These are phyloP conservation scores for Lycia hirtaria DNA, from an alignment of 2,888 invertebrate species.

Conservation along the genomic window DNA sequence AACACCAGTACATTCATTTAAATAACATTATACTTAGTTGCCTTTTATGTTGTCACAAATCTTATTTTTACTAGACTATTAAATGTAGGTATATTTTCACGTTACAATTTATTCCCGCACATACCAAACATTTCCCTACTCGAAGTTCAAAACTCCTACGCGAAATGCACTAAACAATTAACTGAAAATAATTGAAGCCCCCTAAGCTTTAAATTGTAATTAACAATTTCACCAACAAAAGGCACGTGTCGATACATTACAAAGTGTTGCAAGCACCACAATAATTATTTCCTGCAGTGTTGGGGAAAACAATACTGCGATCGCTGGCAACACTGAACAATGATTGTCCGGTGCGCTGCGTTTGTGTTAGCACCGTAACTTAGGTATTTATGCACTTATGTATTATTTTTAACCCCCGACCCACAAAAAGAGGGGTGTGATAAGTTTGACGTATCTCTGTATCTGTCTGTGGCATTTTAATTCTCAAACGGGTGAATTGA, in stretches of 20 bases:
- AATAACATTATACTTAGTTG: too few relatives aligned
- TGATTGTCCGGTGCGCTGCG: slow-evolving; percentile 52
- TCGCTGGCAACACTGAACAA: slow-evolving; percentile 69
- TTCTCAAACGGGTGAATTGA: too few relatives aligned
- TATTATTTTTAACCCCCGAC: too few relatives aligned
- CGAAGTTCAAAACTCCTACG: not conserved
- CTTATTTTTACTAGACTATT: too few relatives aligned
- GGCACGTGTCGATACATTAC: slow-evolving; percentile 64
- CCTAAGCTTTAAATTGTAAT: slow-evolving; percentile 26
- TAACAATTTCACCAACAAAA: slow-evolving; percentile 39
- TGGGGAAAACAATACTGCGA: slow-evolving; percentile 61
- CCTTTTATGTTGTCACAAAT: too few relatives aligned
- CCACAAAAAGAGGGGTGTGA: too few relatives aligned
- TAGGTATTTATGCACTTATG: not conserved
- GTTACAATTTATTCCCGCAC: not conserved
- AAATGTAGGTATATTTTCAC: not conserved
- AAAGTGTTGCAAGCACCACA: slow-evolving; percentile 76
- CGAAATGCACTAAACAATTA: slow-evolving; percentile 15
- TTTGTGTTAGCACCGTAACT: slow-evolving; percentile 45
- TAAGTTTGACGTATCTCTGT: too few relatives aligned
- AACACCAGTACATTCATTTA: too few relatives aligned
- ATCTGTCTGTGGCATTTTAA: too few relatives aligned
- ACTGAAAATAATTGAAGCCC: slow-evolving; percentile 20
- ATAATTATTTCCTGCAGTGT: slow-evolving; percentile 80
- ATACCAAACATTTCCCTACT: too few relatives aligned